Evolutionary conservation across 2,113 vertebrate species (phyloP), one percentile per base, ranked within the genome.

Genomic region (Psephotus haematonotus): DNA sequence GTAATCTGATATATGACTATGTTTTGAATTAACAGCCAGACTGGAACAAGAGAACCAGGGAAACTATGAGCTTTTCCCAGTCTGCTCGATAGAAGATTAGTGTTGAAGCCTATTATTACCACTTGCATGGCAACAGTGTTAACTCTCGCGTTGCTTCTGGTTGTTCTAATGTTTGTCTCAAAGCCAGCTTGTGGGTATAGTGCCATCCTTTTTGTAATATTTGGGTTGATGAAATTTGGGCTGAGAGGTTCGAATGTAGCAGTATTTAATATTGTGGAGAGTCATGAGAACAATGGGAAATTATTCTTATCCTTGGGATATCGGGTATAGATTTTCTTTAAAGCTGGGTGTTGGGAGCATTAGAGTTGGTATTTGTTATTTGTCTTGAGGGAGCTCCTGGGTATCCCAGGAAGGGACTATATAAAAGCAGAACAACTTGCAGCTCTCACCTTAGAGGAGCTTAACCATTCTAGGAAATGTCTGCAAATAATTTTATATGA

Each of bases 1-100:
- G 85, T 71, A 88, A 95, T 86, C 82, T 78, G 90, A 93, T 95
- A 60, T 8, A 55, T n/a, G 76, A 7, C 76, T 55, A 2, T 74
- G 57, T 84, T 96, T 86, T 92, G 55, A 86, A 67, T 88, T 88
- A 92, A 35, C 75, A 88, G 72, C 33, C 79, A 55, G 88, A 41
- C 72, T 90, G 69, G 80, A 90, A 75, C 50, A 75, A 88, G 82
- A 92, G 86, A 81, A 81, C 35, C 10, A 37, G 76, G 83, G 72
- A 81, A 94, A 75, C 71, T 13, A 25, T 29, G 79, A 74, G 60
- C 55, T 96, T 91, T 90, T 49, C 43, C 27, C 68, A 19, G 46
- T 47, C 88, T 81, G 46, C 55, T 95, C n/a, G 31, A 15, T 17
- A 83, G 50, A 50, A 57, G 79, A 78, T 90, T 95, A 92, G 50